These are phyloP conservation scores for Thysanoteuthis rhombus DNA, from an alignment of 2,888 invertebrate species.

Conservation along the genomic window DNA sequence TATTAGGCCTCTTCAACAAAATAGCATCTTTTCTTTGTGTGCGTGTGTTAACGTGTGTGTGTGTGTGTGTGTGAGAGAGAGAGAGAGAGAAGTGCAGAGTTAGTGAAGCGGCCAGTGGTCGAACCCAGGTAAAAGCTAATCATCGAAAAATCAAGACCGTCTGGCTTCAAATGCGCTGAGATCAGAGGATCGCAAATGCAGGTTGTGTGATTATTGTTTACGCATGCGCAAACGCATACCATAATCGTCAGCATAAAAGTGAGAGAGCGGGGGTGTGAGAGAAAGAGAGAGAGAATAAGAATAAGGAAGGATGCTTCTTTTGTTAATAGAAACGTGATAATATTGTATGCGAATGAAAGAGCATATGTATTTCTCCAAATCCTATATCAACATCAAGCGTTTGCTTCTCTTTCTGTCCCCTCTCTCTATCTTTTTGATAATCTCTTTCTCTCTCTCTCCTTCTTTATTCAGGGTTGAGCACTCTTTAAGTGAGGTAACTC, in stretches of 20 bases:
- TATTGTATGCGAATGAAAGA: not conserved
- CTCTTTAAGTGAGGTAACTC: too few species aligned
- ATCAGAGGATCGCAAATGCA: not conserved
- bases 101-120: not conserved
- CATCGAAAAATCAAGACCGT: not conserved
- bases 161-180: not conserved
- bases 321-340: too few species aligned
- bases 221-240: not conserved
- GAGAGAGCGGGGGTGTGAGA: not conserved
- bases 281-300: not conserved
- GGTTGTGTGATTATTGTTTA: not conserved
- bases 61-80: too few species aligned
- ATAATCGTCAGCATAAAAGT: not conserved
- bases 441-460: too few species aligned
- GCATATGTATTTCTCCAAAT: too few species aligned
- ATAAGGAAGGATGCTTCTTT: not conserved
- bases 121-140: not conserved
- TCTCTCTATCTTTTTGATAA: too few species aligned
- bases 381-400: too few species aligned
- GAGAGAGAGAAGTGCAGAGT: not conserved
- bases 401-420: too few species aligned
- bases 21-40: not conserved
- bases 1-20: not conserved
- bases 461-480: too few species aligned
- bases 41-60: too few species aligned